Percentiles rank a stretch among this genome's conserved stretches.
Evolutionary conservation across 2,113 vertebrate species (phyloP).

Genomic region (Chionis minor): DNA sequence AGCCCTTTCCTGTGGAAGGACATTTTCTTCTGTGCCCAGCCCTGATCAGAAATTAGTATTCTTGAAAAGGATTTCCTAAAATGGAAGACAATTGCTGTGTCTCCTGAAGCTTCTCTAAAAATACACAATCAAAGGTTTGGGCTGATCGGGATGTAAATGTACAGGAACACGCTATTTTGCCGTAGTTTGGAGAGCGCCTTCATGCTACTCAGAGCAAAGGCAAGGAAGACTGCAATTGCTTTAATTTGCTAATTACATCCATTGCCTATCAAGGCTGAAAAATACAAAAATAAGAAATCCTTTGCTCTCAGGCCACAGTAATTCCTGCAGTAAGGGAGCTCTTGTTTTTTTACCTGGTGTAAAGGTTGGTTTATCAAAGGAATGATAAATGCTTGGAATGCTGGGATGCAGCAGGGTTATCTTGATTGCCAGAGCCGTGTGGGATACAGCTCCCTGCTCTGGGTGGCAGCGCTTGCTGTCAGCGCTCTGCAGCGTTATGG

Average conservation of each 20-base stretch:
- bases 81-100: neutral
- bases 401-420: neutral
- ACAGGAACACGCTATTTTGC: fast-evolving
- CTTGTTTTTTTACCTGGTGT: neutral
- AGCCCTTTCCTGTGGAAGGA: neutral
- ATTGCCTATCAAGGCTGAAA: neutral
- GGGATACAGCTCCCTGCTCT: neutral
- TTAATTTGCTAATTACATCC: neutral
- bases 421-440: neutral
- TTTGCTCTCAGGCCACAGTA: neutral
- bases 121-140: neutral
- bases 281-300: neutral
- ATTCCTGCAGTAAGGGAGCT: neutral
- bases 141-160: neutral
- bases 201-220: neutral
- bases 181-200: neutral
- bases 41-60: neutral
- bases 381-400: neutral
- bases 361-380: neutral
- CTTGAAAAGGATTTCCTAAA: neutral
- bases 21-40: neutral
- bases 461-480: neutral
- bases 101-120: neutral
- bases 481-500: fast-evolving
- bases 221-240: neutral